Conservation (phyloP, 2,888 invertebrate species). For the Drosophila borealis region DNA sequence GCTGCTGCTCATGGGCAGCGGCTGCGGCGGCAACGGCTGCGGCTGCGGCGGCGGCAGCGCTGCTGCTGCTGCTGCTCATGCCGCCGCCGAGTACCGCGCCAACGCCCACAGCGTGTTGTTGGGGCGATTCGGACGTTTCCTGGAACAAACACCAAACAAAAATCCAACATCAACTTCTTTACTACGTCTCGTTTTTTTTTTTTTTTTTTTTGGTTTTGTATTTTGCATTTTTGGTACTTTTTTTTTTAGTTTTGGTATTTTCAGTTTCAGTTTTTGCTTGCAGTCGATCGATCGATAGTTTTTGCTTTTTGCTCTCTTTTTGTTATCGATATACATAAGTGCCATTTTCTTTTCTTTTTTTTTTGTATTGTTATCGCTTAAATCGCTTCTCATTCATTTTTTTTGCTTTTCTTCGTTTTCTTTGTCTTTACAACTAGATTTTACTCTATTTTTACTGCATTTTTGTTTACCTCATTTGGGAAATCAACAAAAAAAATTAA, state of each 20-base stretch:
- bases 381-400: slow-evolving; percentile 64
- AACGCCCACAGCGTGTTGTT: slow-evolving; percentile 88
- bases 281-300: slow-evolving; percentile 66
- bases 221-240: slow-evolving; percentile 83
- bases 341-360: slow-evolving; percentile 51
- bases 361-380: slow-evolving; percentile 24
- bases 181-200: slow-evolving; percentile 75
- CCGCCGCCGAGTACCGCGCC: slow-evolving; percentile 76
- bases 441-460: slow-evolving; percentile 29
- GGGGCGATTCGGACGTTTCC: slow-evolving; percentile 89
- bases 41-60: slow-evolving; percentile 65
- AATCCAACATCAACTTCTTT: slow-evolving; percentile 95
- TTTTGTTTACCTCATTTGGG: slow-evolving; percentile 30
- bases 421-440: slow-evolving; percentile 66
- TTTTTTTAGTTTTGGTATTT: slow-evolving; percentile 50
- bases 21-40: slow-evolving; percentile 59
- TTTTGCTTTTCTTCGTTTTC: slow-evolving; percentile 76
- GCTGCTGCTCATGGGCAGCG: slow-evolving; percentile 75
- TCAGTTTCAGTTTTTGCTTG: slow-evolving; percentile 77
- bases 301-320: slow-evolving; percentile 54
- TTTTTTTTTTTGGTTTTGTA: slow-evolving; percentile 83
- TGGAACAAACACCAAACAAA: slow-evolving; percentile 93
- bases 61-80: slow-evolving; percentile 70
- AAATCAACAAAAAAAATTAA: slow-evolving; percentile 34
- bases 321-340: slow-evolving; percentile 58